Evolutionary conservation across 2,797 vertebrate species (phyloP).

Genomic region (Pampus argenteus): DNA sequence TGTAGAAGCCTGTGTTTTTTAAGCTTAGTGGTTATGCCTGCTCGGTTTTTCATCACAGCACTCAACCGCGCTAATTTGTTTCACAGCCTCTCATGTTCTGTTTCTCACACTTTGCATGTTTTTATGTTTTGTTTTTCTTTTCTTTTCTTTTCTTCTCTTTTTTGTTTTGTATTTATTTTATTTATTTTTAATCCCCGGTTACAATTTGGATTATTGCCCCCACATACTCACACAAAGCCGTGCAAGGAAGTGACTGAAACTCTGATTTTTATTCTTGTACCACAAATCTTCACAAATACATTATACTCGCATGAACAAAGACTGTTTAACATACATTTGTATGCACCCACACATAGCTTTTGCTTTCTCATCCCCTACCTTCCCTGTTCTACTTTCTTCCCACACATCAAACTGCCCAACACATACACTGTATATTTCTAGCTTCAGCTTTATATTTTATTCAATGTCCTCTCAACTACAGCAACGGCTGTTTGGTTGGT

Average conservation of each 20-base stretch:
- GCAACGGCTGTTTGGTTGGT: constrained; percentile 57
- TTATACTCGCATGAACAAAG: constrained; percentile 38
- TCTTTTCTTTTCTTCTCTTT: constrained; percentile 4
- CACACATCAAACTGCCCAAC: constrained; percentile 52
- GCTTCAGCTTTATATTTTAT: constrained; percentile 69
- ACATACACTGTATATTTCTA: constrained; percentile 46
- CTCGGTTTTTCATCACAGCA: constrained; percentile 69
- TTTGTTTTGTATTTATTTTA: too few relatives aligned
- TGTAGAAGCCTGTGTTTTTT: constrained; percentile 51
- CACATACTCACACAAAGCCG: constrained; percentile 20
- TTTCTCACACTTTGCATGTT: constrained; percentile 51
- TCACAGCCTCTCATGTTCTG: constrained; percentile 60
- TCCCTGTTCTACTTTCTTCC: constrained; percentile 44
- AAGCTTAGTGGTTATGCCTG: constrained; percentile 48
- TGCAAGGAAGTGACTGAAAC: constrained; percentile 23
- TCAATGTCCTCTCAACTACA: constrained; percentile 62
- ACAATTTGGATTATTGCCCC: constrained; percentile 32
- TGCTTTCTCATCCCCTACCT: constrained; percentile 18
- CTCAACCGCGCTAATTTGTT: constrained; percentile 66
- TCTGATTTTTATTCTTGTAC: constrained; percentile 30
- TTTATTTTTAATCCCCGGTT: constrained; percentile 37
- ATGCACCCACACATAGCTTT: constrained; percentile 45
- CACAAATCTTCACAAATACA: constrained; percentile 44
- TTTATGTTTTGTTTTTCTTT: constrained; percentile 4
- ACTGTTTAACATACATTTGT: constrained; percentile 52